A percentile compares a stretch with the other conserved stretches of the same genome.
phyloP scores from a whole-genome alignment of 2,113 vertebrate genomes.

The Colaptes auratus region DNA sequence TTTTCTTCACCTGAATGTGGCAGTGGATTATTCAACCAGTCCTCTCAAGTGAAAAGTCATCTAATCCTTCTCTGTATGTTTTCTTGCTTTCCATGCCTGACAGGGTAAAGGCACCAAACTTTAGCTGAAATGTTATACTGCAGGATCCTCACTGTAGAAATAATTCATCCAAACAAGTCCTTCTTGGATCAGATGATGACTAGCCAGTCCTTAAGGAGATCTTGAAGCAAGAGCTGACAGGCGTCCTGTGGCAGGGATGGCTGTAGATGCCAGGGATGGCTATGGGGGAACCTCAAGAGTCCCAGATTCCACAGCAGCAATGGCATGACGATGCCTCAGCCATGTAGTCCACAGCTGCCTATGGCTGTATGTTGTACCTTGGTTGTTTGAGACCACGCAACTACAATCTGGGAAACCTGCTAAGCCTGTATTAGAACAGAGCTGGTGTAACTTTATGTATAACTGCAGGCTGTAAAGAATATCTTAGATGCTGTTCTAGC shows the following conservation, averaged over 20 bases:
- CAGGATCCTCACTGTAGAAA: background rate
- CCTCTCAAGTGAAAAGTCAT: background rate
- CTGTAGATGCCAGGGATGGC: background rate
- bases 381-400: background rate
- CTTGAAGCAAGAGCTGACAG: background rate
- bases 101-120: background rate
- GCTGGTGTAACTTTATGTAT: background rate
- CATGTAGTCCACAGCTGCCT: background rate
- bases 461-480: background rate
- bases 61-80: background rate
- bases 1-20: background rate
- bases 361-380: background rate
- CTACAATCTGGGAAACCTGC: background rate
- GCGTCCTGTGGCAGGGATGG: background rate
- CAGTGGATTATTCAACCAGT: background rate
- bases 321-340: rapidly evolving
- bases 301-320: rapidly evolving
- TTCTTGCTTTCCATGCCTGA: background rate
- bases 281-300: background rate
- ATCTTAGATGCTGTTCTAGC: background rate
- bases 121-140: background rate
- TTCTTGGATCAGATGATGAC: background rate
- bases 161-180: constrained; percentile 14
- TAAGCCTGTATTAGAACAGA: background rate
- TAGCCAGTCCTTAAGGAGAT: background rate